Evolutionary conservation across 1,140 invertebrate genomes (phyloP).

Genomic region (Euwallacea similis): DNA sequence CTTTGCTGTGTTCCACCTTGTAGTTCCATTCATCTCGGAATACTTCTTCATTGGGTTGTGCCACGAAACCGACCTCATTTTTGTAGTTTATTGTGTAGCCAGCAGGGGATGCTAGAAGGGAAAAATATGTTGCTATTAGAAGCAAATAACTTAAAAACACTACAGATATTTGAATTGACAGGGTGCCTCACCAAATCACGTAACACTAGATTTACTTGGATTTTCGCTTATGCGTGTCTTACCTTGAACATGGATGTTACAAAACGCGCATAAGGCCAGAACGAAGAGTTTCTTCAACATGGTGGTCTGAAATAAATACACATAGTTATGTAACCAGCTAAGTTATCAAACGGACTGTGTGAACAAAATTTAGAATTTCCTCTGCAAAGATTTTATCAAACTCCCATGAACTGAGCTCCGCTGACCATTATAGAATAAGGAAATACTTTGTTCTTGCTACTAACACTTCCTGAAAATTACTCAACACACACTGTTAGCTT

Average conservation of each 20-base stretch:
- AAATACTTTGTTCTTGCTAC: too few relatives aligned
- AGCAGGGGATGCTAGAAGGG: constrained; percentile 8
- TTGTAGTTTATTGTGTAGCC: constrained; percentile 14
- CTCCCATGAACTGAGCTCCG: too few relatives aligned
- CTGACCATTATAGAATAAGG: too few relatives aligned
- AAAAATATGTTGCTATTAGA: not conserved
- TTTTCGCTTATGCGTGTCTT: not conserved
- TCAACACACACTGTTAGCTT: too few relatives aligned
- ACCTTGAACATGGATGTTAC: constrained; percentile 32
- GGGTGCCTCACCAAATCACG: constrained; percentile 5
- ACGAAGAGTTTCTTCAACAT: constrained; percentile 38
- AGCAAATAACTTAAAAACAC: not conserved
- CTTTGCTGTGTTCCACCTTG: constrained; percentile 44
- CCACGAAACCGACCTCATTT: not conserved
- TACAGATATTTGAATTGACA: constrained; percentile 7
- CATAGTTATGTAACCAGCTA: too few relatives aligned
- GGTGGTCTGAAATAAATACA: constrained; percentile 34
- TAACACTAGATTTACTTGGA: not conserved
- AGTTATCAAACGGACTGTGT: too few relatives aligned
- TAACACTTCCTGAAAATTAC: too few relatives aligned
- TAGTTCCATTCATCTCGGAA: constrained; percentile 51
- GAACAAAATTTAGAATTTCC: too few relatives aligned
- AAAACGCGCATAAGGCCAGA: constrained; percentile 34
- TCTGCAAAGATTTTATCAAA: too few relatives aligned
- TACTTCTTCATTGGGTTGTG: constrained; percentile 23